Percentiles rank a stretch among this genome's conserved stretches.
phyloP scores from a whole-genome alignment of 2,888 invertebrate genomes.

The Machimus atricapillus region DNA sequence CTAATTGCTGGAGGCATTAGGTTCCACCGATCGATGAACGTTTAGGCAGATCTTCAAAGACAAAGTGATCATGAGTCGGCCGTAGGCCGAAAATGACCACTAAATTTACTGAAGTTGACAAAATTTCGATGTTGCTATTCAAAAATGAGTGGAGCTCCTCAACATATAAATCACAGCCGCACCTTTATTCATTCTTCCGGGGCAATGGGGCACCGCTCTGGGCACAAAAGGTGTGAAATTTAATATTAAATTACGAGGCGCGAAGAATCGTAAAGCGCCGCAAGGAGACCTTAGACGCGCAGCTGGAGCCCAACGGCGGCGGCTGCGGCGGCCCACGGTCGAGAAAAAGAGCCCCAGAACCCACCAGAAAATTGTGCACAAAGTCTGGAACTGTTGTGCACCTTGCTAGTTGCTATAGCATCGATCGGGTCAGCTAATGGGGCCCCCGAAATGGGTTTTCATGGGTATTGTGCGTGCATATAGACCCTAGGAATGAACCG shows the following conservation, averaged over 20 bases:
- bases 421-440: not conserved
- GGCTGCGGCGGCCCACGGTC: not conserved
- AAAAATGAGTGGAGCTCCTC: not conserved
- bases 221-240: constrained; percentile 30
- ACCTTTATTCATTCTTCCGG: not conserved
- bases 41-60: not conserved
- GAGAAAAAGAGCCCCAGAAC: not conserved
- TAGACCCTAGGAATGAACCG: not conserved
- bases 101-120: constrained; percentile 12
- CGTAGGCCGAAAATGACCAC: not conserved
- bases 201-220: constrained; percentile 2
- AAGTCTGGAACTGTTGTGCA: not conserved
- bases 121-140: not conserved
- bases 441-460: not conserved
- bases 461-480: not conserved
- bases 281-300: not conserved
- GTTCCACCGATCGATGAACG: not conserved
- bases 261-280: not conserved
- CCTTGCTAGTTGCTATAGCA: not conserved
- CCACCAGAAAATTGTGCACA: not conserved
- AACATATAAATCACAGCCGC: constrained; percentile 20
- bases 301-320: too few species aligned
- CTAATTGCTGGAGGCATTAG: not conserved
- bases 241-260: constrained; percentile 34
- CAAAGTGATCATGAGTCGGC: not conserved